Evolutionary conservation across 1,140 invertebrate species (phyloP).

Genomic region (Nasonia longicornis): DNA sequence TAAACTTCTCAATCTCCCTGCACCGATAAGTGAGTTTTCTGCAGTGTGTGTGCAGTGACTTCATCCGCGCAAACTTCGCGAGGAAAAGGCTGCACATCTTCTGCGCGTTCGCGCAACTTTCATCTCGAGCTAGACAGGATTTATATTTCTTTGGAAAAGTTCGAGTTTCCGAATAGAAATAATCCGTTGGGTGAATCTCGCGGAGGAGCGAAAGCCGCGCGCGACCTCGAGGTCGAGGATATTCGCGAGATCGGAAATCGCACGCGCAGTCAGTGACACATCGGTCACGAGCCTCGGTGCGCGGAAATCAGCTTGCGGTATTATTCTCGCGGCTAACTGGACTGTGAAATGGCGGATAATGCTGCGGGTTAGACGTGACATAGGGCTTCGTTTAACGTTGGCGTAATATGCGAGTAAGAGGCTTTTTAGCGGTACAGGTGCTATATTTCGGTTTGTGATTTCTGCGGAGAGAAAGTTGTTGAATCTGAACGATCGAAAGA

Average conservation of each 20-base stretch:
- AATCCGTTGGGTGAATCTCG: not conserved
- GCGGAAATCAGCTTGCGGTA: constrained; percentile 4
- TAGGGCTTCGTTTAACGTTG: not conserved
- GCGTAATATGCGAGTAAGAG: too few species aligned
- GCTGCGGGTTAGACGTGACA: not conserved
- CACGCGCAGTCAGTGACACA: not conserved
- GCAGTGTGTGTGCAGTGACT: not conserved
- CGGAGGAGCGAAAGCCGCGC: not conserved
- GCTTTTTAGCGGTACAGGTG: not conserved
- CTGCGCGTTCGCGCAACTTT: not conserved
- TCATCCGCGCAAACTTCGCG: too few species aligned
- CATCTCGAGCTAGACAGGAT: not conserved
- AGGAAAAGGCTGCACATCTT: not conserved
- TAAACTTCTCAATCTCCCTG: not conserved
- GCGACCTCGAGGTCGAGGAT: not conserved
- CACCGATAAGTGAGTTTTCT: too few species aligned
- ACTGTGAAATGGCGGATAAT: constrained; percentile 2
- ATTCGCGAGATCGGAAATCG: not conserved
- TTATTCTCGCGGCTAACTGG: not conserved
- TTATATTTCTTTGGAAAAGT: not conserved
- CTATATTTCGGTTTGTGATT: too few species aligned
- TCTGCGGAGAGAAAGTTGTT: not conserved
- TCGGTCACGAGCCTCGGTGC: not conserved
- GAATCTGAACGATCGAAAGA: not conserved
- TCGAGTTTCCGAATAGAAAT: not conserved